Evolutionary conservation across 2,797 vertebrate genomes (phyloP), one percentile per base, ranked within the genome.

Genomic region (Tenualosa thibaudeaui): DNA sequence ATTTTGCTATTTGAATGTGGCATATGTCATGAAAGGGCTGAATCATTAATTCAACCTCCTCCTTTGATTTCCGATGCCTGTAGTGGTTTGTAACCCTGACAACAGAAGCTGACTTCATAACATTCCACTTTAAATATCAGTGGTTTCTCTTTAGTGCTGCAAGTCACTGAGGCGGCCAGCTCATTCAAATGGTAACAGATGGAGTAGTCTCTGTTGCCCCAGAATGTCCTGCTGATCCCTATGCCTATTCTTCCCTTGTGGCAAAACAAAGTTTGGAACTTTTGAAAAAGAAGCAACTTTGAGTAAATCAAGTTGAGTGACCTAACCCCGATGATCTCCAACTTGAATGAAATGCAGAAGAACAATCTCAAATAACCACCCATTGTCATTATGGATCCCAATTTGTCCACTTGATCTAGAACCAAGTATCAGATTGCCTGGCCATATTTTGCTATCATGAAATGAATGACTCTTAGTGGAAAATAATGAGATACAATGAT

Each of bases 71-170:
- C 37, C 13, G 40, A 31, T 71, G 10, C 68, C 13, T 71, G 68
- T 37, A 40, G 31, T 68, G 85, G 88, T 91, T 65, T 26, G 68
- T 71, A 85, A 86, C 83, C 87, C 91, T 90, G 90, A 91, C 91
- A 95, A 94, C 93, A 93, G 92, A 94, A 93, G 87, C 90, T 91
- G 90, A 62, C 84, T 88, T 82, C 86, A 92, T 83, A 86, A 90
- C 90, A 90, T 89, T 89, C 89, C 40, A 82, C 81, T 60, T 83
- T 58, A 43, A 78, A 51, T 71, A 71, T 12, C 31, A 40, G 3
- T 17, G 3, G 3, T 26, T 24, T 68, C 24, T 68, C 62, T 15
- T 6, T 40, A 37, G 37, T 71, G 68, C 37, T 0, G 4, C 68
- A 71, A 4, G 8, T 31, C 26, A 15, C 26, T 17, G 9, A 3